phyloP scores from a whole-genome alignment of 2,797 vertebrate species.

The Arctocebus calabarensis region DNA sequence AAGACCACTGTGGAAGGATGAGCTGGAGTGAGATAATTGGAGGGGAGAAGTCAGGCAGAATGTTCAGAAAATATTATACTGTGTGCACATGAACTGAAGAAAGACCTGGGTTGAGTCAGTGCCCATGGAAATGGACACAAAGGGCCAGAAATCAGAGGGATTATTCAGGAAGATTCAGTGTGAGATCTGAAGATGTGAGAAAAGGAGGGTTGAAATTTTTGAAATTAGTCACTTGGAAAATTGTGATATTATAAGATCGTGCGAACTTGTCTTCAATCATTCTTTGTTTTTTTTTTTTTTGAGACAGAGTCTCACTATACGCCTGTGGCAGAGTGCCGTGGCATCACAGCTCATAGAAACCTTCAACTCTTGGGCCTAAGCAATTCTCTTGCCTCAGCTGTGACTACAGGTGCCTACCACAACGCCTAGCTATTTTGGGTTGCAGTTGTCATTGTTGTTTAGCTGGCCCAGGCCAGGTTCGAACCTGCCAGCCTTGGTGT shows the following conservation, averaged over 20 bases:
- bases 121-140: slow-evolving; percentile 27
- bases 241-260: background rate
- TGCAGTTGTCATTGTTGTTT: too few species aligned
- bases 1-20: background rate
- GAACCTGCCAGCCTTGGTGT: too few species aligned
- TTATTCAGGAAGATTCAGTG: background rate
- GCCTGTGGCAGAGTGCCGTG: too few species aligned
- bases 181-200: background rate
- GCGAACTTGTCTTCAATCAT: background rate
- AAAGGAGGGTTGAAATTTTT: background rate
- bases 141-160: background rate
- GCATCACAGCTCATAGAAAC: too few species aligned
- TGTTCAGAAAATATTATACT: background rate
- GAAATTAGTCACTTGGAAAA: background rate
- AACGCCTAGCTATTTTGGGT: too few species aligned
- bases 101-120: background rate
- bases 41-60: background rate
- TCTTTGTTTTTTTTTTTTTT: background rate
- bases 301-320: too few species aligned
- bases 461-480: too few species aligned
- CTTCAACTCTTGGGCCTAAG: too few species aligned
- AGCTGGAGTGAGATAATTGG: background rate
- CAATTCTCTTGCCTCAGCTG: too few species aligned
- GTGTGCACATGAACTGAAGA: background rate
- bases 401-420: too few species aligned